phyloP scores from a whole-genome alignment of 2,888 invertebrate genomes.

The Didymodactylos carnosus region DNA sequence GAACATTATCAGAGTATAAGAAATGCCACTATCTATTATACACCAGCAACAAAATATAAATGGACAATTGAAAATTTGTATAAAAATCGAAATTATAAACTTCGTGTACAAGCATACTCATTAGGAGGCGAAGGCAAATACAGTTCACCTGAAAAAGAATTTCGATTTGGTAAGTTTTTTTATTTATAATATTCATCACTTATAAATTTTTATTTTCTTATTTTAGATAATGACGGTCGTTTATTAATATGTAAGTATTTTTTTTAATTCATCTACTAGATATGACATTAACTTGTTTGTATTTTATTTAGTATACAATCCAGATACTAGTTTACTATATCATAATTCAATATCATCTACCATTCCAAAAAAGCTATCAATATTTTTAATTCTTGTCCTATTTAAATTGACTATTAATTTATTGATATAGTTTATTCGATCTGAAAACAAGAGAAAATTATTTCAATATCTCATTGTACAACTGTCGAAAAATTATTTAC shows the following conservation, averaged over 20 bases:
- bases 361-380: too few relatives aligned
- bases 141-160: slow-evolving; percentile 12
- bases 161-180: background rate
- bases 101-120: slow-evolving; percentile 13
- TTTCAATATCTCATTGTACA: too few relatives aligned
- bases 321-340: slow-evolving; percentile 12
- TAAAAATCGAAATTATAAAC: slow-evolving; percentile 11
- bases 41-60: background rate
- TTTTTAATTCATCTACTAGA: too few relatives aligned
- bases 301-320: slow-evolving; percentile 6
- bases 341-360: too few relatives aligned
- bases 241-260: slow-evolving; percentile 6
- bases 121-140: slow-evolving; percentile 13
- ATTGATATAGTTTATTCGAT: too few relatives aligned
- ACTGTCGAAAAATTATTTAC: too few relatives aligned
- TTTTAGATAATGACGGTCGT: slow-evolving; percentile 6
- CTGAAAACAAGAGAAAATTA: too few relatives aligned
- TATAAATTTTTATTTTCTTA: background rate
- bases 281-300: background rate
- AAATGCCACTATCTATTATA: slow-evolving; percentile 12
- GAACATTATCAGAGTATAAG: slow-evolving; percentile 12
- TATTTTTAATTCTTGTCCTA: too few relatives aligned
- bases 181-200: background rate
- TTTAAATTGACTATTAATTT: too few relatives aligned
- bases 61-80: slow-evolving; percentile 7